Conservation (phyloP, 1,140 invertebrate species). For the Linepithema humile region DNA sequence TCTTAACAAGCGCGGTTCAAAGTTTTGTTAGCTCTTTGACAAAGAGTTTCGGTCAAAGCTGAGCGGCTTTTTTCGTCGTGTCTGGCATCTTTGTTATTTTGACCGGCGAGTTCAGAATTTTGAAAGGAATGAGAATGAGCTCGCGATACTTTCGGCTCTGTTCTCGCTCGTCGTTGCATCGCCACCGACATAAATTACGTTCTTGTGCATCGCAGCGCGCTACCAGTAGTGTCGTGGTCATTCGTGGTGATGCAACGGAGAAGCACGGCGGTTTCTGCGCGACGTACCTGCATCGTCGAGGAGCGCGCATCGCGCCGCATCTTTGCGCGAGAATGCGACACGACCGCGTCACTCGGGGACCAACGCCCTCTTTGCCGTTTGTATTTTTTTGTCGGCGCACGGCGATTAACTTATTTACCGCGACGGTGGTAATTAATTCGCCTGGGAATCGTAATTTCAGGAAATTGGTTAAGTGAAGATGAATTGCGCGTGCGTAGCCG, state of each 20-base stretch:
- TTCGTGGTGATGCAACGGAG: slow-evolving; percentile 24
- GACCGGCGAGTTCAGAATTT: slow-evolving; percentile 55
- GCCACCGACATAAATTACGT: slow-evolving; percentile 78
- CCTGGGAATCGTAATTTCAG: slow-evolving; percentile 39
- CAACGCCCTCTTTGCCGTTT: slow-evolving; percentile 53
- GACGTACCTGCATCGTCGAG: slow-evolving; percentile 60
- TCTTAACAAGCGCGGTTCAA: not conserved
- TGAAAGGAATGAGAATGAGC: not conserved
- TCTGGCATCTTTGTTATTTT: not conserved
- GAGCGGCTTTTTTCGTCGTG: not conserved
- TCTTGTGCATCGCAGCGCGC: slow-evolving; percentile 68
- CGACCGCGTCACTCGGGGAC: slow-evolving; percentile 31
- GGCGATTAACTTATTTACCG: slow-evolving; percentile 43
- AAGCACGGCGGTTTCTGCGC: slow-evolving; percentile 44
- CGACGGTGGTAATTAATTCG: slow-evolving; percentile 43
- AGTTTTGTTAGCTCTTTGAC: slow-evolving; percentile 5
- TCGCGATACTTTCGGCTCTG: not conserved
- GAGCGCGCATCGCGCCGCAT: slow-evolving; percentile 20
- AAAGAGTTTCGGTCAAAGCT: not conserved
- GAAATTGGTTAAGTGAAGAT: slow-evolving; percentile 21
- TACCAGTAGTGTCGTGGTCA: slow-evolving; percentile 50
- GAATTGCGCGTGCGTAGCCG: slow-evolving; percentile 20
- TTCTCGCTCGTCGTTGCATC: not conserved
- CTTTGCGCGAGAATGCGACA: slow-evolving; percentile 60
- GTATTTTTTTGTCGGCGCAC: not conserved